Base-by-base conservation (phyloP, 2,113 vertebrate genomes). In the Odontophorus gujanensis region DNA sequence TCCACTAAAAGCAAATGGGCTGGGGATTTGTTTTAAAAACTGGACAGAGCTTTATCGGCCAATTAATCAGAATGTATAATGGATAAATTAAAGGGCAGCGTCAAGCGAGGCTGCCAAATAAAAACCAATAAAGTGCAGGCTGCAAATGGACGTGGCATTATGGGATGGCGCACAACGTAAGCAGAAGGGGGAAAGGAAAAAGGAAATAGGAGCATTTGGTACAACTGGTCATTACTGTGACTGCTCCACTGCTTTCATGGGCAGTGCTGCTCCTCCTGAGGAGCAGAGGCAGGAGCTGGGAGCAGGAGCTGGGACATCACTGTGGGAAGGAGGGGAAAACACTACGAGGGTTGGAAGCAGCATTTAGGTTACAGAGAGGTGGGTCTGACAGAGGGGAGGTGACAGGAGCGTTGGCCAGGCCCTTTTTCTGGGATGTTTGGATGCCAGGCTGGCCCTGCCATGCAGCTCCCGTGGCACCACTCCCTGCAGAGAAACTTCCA, bases 51-150 rank as follows among this genome's bases (percentile, higher is more conserved):
- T 96, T 97, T 94, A 96, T 95, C 40, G 93, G 96, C 93, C 95
- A 96, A 97, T 97, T 96, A 97, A 97, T 96, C 93, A 95, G 94
- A 55, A 95, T 85, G 95, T 66, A 82, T 93, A 96, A 97, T 96
- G 95, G 90, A 93, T 96, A 96, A 97, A 97, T 96, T 96, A 96
- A 96, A 97, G 95, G 95, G 95, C 92, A 96, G 93, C 96, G 80
- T 93, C 89, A 85, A 89, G 85, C 51, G 3, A 93, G 87, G 93
- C 95, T 96, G 95, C 87, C 92, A 93, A 94, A 97, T 95, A 95
- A 96, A 97, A 96, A 71, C 78, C 94, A 93, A 96, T 96, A 96
- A 93, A 93, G 75, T 82, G 91, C 95, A 92, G 80, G 93, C 94
- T 87, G 85, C 91, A 95, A 93, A 92, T 87, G 92, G 96, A 84